Evolutionary conservation across 2,797 vertebrate genomes (phyloP).

Genomic region (Oryzias dopingdopingensis): DNA sequence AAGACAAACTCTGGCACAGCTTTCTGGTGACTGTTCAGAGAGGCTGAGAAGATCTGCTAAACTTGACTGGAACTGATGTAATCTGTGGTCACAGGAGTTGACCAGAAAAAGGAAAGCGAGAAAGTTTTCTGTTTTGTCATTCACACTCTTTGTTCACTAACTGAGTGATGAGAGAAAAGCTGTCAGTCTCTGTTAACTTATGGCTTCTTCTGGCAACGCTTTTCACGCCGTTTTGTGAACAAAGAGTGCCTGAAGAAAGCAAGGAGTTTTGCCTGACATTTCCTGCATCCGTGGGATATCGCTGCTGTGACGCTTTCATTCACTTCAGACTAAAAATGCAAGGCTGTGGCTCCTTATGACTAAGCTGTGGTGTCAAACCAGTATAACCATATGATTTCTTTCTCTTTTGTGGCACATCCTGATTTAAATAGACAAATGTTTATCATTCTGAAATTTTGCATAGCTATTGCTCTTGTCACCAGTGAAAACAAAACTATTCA

Average conservation of each 20-base stretch:
- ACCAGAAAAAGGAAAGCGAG: background rate
- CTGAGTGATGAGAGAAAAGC: constrained; percentile 38
- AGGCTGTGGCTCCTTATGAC: background rate
- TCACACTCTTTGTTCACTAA: constrained; percentile 20
- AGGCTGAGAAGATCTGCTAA: constrained; percentile 1
- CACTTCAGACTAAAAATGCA: background rate
- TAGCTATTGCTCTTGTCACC: background rate
- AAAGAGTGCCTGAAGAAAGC: constrained; percentile 9
- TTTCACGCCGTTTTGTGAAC: background rate
- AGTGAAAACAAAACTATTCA: background rate
- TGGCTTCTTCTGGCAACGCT: constrained; percentile 1
- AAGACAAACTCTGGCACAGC: background rate
- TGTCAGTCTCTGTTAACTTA: constrained; percentile 26
- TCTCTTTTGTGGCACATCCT: constrained; percentile 23
- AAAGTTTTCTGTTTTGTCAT: constrained; percentile 4
- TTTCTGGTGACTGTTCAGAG: background rate
- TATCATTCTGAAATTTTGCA: constrained; percentile 26
- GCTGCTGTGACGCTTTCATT: background rate
- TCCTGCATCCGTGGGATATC: background rate
- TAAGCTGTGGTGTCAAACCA: constrained; percentile 15
- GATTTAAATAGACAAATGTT: constrained; percentile 60
- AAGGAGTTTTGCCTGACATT: constrained; percentile 12
- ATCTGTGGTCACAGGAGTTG: constrained; percentile 3
- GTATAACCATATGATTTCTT: constrained; percentile 26
- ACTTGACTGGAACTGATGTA: background rate